These are phyloP conservation scores for Nothobranchius kuhntae DNA, from an alignment of 2,113 vertebrate genomes.

Conservation along the genomic window DNA sequence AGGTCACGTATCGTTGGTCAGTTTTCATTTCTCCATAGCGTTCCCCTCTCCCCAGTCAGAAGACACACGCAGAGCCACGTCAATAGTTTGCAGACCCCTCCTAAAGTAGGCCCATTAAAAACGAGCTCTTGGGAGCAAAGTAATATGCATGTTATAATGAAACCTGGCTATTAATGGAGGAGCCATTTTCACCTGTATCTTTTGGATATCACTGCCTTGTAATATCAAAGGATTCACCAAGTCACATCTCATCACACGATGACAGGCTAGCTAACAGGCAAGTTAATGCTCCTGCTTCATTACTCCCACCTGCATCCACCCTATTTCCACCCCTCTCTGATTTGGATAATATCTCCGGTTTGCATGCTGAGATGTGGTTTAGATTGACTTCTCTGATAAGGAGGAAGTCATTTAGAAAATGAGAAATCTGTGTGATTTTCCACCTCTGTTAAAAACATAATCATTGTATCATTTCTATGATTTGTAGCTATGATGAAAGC, in stretches of 20 bases:
- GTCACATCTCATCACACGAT: constrained; percentile 81
- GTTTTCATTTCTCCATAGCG: constrained; percentile 66
- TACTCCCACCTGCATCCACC: constrained; percentile 51
- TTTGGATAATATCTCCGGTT: constrained; percentile 46
- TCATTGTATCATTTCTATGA: constrained; percentile 56
- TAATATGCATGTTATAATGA: constrained; percentile 88
- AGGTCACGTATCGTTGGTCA: constrained; percentile 81
- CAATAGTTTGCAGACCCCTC: constrained; percentile 74
- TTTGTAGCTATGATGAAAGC: constrained; percentile 70
- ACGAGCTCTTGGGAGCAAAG: constrained; percentile 81
- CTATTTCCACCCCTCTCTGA: constrained; percentile 57
- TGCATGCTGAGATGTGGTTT: constrained; percentile 60
- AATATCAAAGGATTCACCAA: constrained; percentile 81
- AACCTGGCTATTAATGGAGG: constrained; percentile 85
- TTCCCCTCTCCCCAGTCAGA: constrained; percentile 59
- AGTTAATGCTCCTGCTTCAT: constrained; percentile 71
- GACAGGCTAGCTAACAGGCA: constrained; percentile 75
- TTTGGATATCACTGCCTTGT: constrained; percentile 82
- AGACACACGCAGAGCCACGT: constrained; percentile 69
- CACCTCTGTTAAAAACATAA: constrained; percentile 14
- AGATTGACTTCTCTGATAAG: constrained; percentile 62
- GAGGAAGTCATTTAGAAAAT: constrained; percentile 48
- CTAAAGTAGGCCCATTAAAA: constrained; percentile 81
- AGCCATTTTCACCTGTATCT: constrained; percentile 83
- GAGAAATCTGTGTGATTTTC: constrained; percentile 43